Evolutionary conservation across 2,888 invertebrate species (phyloP), one percentile per base, ranked within the genome.

Genomic region (Gymnocheta viridis): DNA sequence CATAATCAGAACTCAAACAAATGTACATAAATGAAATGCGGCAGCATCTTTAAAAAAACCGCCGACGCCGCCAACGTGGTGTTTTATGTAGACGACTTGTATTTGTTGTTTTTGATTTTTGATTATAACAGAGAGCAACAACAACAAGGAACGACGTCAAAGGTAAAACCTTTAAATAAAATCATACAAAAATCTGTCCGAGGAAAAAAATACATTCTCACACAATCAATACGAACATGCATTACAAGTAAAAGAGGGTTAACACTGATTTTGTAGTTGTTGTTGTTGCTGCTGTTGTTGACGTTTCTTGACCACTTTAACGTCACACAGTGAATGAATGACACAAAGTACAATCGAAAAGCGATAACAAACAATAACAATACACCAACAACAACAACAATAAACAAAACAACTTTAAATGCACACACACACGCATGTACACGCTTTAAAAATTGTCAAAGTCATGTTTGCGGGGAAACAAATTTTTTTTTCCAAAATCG

Each of bases 21-120:
- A 80, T 74, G 54, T 29, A 78, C 54, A 62, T 56, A 82, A 76
- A 79, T 79, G 82, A 82, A 82, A 80, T 82, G 79, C 81, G 79
- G 82, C 84, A 85, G 82, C 86, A 86, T 86, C 86, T 85, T 86
- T 85, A 73, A 58, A 69, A 86, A 86, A 86, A 85, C 86, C 86
- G 85, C 86, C 86, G 86, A 86, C 86, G 86, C 86, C 86, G 86
- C 86, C 85, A 78, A 79, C 85, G 64, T 73, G 67, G 77, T 77
- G 80, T 66, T 32, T 56, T 49, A 58, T 58, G 47, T 47, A 66
- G 56, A 67, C 78, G 66, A 58, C 38, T 72, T 58, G n/a, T 58
- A 38, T 12, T 35, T 47, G 35, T 64, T 67, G 17, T 41, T 77
- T 44, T 64, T 27, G 47, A 49, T 78, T 73, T 80, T 80, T 64